A percentile compares a stretch with the other conserved stretches of the same genome.
Conservation (phyloP, 2,888 invertebrate species). For the Julus scandinavius region DNA sequence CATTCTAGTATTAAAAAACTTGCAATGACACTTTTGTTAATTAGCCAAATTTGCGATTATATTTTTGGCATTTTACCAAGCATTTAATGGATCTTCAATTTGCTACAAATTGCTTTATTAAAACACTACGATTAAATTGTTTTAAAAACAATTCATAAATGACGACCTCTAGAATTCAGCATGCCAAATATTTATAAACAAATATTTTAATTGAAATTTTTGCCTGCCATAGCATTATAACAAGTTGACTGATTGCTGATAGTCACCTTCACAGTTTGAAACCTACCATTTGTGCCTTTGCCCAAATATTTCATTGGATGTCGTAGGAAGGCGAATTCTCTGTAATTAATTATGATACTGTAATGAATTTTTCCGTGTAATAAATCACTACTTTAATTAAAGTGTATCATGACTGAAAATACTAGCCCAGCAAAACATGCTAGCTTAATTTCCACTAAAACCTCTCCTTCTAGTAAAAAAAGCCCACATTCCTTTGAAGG, state of each 20-base stretch:
- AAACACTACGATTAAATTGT: too few relatives aligned
- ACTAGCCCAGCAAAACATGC: neutral
- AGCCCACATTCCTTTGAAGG: neutral
- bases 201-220: neutral
- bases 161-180: neutral
- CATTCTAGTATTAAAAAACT: too few relatives aligned
- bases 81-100: too few relatives aligned
- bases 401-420: neutral
- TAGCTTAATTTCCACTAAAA: neutral
- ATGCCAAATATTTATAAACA: neutral
- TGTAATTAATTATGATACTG: neutral
- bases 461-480: slow-evolving; percentile 20
- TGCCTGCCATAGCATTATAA: neutral
- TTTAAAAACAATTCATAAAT: too few relatives aligned
- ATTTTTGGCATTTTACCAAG: too few relatives aligned
- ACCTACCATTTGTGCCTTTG: neutral
- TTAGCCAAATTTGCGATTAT: too few relatives aligned
- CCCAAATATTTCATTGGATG: neutral
- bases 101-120: neutral
- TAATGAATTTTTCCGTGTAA: neutral
- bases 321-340: neutral
- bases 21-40: too few relatives aligned
- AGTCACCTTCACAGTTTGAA: neutral
- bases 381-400: slow-evolving; percentile 43
- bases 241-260: neutral